phyloP scores from a whole-genome alignment of 2,888 invertebrate species.

The Eupeodes latifasciatus region DNA sequence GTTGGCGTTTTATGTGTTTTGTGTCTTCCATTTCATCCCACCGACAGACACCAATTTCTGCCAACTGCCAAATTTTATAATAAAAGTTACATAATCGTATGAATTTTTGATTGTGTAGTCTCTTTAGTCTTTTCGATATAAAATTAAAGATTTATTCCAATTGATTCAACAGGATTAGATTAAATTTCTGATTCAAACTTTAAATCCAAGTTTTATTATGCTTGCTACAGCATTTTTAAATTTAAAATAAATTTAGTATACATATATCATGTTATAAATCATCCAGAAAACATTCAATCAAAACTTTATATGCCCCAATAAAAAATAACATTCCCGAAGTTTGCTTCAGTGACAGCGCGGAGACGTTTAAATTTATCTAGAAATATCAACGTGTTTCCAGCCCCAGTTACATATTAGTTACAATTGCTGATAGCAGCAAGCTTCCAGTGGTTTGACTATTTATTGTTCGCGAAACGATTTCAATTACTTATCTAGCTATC shows the following conservation, averaged over 20 bases:
- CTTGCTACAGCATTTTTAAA: no score
- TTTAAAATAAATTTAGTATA: no score
- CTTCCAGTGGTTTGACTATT: neutral
- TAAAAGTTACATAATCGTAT: no score
- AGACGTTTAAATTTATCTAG: slow-evolving; percentile 2
- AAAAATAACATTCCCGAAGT: neutral
- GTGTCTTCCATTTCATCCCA: neutral
- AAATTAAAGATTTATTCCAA: no score
- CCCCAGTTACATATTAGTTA: neutral
- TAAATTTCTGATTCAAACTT: no score
- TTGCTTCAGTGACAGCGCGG: neutral
- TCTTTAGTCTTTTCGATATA: no score
- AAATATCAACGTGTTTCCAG: slow-evolving; percentile 14
- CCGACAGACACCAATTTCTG: no score
- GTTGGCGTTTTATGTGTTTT: neutral
- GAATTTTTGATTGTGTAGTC: no score
- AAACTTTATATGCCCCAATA: neutral
- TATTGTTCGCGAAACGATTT: neutral
- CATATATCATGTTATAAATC: neutral
- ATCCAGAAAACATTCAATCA: neutral
- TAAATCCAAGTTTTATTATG: no score
- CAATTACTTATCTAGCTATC: neutral
- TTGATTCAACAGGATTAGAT: no score
- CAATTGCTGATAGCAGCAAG: neutral
- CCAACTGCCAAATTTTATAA: no score